Evolutionary conservation across 1,140 invertebrate genomes (phyloP).

Genomic region (Saccostrea cuccullata): DNA sequence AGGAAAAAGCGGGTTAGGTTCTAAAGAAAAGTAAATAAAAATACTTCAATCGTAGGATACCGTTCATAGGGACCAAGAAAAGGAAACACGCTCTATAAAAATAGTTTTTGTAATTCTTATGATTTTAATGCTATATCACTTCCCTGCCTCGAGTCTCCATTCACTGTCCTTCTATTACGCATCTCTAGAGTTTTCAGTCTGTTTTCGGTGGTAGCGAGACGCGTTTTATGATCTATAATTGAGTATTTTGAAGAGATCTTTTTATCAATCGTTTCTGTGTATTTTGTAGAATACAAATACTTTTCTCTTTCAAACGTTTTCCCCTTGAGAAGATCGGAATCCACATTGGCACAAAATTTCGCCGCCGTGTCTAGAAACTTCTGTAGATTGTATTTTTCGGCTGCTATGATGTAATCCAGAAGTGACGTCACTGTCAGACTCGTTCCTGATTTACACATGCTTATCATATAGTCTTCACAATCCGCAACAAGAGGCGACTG

Average conservation of each 20-base stretch:
- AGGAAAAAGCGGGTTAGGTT: too few relatives aligned
- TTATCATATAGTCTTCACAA: neutral
- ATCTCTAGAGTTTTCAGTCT: neutral
- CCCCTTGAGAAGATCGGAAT: neutral
- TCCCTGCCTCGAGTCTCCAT: neutral
- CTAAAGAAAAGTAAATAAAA: too few relatives aligned
- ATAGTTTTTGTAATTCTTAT: neutral
- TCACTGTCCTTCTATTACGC: neutral
- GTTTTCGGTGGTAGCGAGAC: neutral
- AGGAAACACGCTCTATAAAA: too few relatives aligned
- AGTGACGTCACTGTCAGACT: neutral
- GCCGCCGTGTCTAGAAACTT: neutral
- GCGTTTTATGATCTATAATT: neutral
- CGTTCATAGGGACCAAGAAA: too few relatives aligned
- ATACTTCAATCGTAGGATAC: too few relatives aligned
- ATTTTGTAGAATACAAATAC: neutral
- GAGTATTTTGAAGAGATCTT: neutral
- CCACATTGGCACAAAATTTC: too few relatives aligned
- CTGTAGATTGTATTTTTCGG: neutral
- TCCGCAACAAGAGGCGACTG: neutral
- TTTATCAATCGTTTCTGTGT: neutral
- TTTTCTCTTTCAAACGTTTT: neutral
- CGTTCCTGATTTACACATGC: neutral
- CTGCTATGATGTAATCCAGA: neutral
- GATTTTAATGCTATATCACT: too few relatives aligned